These are phyloP conservation scores for Balearica regulorum DNA, from an alignment of 2,797 vertebrate genomes.

Conservation along the genomic window DNA sequence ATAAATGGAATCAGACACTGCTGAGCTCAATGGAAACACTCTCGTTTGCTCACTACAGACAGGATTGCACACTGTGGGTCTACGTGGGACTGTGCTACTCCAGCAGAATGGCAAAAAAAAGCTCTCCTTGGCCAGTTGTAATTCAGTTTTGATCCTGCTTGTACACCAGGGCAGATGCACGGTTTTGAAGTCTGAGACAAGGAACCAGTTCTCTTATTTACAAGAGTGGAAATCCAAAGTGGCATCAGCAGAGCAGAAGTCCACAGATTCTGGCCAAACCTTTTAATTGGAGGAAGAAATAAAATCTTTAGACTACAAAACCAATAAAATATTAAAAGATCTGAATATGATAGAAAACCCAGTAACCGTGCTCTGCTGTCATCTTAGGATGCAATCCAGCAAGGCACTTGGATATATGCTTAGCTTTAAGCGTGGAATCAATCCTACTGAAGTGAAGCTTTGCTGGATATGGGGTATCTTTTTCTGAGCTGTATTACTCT, in stretches of 20 bases:
- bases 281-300: neutral
- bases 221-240: neutral
- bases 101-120: neutral
- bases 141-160: neutral
- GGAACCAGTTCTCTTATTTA: neutral
- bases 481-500: neutral
- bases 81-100: neutral
- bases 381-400: constrained; percentile 36
- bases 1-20: neutral
- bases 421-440: constrained; percentile 32
- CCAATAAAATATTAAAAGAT: neutral
- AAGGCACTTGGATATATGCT: constrained; percentile 44
- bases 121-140: neutral
- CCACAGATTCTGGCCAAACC: neutral
- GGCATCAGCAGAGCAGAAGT: neutral
- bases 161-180: neutral
- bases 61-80: neutral
- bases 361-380: neutral
- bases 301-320: neutral
- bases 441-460: constrained; percentile 19
- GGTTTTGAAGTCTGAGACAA: neutral
- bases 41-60: neutral
- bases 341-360: neutral
- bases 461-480: constrained; percentile 42
- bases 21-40: neutral